phyloP scores from a whole-genome alignment of 1,140 invertebrate genomes.

The Spodoptera litura region DNA sequence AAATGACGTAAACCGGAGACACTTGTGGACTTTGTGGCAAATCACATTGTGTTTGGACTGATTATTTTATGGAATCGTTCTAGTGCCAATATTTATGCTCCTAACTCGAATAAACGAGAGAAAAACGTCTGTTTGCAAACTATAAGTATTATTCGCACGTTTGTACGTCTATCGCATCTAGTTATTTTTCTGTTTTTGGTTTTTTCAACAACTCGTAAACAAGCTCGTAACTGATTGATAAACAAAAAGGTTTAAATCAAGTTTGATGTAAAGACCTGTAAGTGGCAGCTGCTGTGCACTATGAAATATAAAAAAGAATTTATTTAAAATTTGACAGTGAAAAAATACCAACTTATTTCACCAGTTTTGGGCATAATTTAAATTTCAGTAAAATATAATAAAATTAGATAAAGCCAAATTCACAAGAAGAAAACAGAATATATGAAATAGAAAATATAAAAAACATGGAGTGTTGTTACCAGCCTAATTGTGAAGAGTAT shows the following conservation, averaged over 20 bases:
- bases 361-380: conserved; percentile 36
- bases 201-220: not conserved
- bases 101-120: not conserved
- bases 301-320: conserved; percentile 28
- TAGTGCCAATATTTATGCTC: not conserved
- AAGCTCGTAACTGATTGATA: not conserved
- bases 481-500: conserved; percentile 65
- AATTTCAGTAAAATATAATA: conserved; percentile 54
- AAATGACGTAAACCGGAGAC: conserved; percentile 33
- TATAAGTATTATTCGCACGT: not conserved
- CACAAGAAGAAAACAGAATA: conserved; percentile 45
- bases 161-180: no score
- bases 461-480: conserved; percentile 73
- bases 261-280: no score
- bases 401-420: conserved; percentile 54
- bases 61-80: conserved; percentile 24
- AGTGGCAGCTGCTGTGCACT: not conserved
- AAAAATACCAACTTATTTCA: conserved; percentile 4
- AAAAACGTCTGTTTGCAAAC: not conserved
- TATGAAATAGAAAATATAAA: conserved; percentile 51
- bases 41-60: conserved; percentile 18
- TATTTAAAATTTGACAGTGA: conserved; percentile 55
- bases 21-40: conserved; percentile 30
- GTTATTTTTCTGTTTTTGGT: not conserved
- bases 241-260: not conserved